Evolutionary conservation across 2,888 invertebrate species (phyloP), one percentile per base, ranked within the genome.

Genomic region (Ochlodes sylvanus): DNA sequence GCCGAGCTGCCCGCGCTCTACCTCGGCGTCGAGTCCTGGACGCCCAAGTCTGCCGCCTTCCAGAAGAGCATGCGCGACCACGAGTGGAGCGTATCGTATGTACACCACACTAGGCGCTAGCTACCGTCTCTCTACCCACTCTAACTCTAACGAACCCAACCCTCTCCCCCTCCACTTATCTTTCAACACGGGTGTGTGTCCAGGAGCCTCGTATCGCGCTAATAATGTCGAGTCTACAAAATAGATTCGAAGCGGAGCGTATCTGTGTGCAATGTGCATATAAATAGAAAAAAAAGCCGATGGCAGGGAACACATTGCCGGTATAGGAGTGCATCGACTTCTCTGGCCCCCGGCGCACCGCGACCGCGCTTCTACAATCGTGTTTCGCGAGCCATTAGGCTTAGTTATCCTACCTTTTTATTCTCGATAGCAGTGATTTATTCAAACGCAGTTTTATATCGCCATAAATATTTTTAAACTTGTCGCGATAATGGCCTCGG

Each of bases 21-120:
- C 88, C 94, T 96, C 78, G 95, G 96, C 70, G 94, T 96, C 84
- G 93, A 92, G 77, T 95, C 96, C 79, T 96, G 96, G 96, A 96
- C 96, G 82, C 96, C 96, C 83, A 96, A 96, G 92, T 97, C 94
- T 19, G 89, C 90, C 78, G 89, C 92, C 71, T 94, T 94, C 86
- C 93, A 92, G 89, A 93, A 92, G 88, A 93, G 89, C 77, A 93
- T 94, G 91, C 92, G 91, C 71, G 93, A 94, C 74, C 94, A 94
- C 88, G 94, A 94, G 85, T 94, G 94, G 93, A 94, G 94, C 85
- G 92, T 93, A 84, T 93, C 94, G 94, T 94, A 94, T 88, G 94
- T 94, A 93, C 85, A 76, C 71, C 62, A 44, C 61, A 21, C 32
- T 27, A 58, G 10, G 9, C 54, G 69, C 52, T 60, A 56, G 63